Percentiles rank a stretch among this genome's conserved stretches.
Conservation (phyloP, 2,888 invertebrate species). For the Chloroclysta siterata region DNA sequence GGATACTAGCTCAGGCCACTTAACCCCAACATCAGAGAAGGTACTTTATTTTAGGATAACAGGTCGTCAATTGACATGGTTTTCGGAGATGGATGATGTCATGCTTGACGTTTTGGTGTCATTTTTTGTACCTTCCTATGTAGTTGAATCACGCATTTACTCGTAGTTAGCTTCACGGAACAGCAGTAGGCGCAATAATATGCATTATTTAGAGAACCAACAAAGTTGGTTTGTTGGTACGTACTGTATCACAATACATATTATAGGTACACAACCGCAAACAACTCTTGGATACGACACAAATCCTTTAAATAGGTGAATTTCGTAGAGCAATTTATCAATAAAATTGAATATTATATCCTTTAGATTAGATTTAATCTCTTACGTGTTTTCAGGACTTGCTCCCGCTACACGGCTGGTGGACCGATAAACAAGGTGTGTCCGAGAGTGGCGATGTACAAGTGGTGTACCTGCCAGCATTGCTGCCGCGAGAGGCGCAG, state of each 20-base stretch:
- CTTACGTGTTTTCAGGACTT: conserved; percentile 54
- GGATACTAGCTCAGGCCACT: conserved; percentile 27
- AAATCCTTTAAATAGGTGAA: too few species aligned
- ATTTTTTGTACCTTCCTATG: conserved; percentile 15
- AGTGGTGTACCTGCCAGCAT: conserved; percentile 85
- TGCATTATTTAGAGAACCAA: too few species aligned
- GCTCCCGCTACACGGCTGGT: conserved; percentile 64
- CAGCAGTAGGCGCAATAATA: too few species aligned
- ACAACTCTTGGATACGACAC: too few species aligned
- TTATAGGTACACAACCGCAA: too few species aligned
- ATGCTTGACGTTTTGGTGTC: conserved; percentile 29
- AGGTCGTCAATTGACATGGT: conserved; percentile 40
- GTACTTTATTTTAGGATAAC: conserved; percentile 31
- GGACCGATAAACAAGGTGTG: conserved; percentile 52
- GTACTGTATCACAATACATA: too few species aligned
- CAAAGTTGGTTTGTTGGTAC: too few species aligned
- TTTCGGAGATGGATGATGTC: conserved; percentile 41
- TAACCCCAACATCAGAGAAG: conserved; percentile 19
- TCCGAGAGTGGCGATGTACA: conserved; percentile 81
- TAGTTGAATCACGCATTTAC: conserved; percentile 20
- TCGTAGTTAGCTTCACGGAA: not conserved
- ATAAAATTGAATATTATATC: too few species aligned
- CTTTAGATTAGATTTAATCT: too few species aligned
- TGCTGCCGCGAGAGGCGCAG: conserved; percentile 76
- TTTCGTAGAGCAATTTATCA: too few species aligned